Conservation (phyloP, 2,888 invertebrate species). For the Blomia tropicalis region DNA sequence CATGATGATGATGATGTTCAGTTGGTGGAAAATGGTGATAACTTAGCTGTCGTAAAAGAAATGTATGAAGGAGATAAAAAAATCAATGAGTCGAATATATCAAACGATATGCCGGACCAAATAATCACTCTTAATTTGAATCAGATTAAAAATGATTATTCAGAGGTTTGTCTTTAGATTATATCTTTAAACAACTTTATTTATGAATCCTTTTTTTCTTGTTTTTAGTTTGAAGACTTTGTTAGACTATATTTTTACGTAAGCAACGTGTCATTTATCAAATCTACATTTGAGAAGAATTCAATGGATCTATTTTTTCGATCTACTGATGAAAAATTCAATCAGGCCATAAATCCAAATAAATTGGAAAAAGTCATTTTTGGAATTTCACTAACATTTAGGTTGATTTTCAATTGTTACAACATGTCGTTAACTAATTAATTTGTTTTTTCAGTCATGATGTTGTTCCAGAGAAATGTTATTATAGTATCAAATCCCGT, state of each 20-base stretch:
- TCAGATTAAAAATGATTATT: background rate
- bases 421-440: background rate
- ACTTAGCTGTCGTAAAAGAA: too few relatives aligned
- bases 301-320: background rate
- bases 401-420: background rate
- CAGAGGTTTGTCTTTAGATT: background rate
- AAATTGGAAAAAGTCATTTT: background rate
- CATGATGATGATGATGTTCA: too few relatives aligned
- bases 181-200: background rate
- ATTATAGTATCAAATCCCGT: conserved; percentile 29
- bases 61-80: too few relatives aligned
- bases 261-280: background rate
- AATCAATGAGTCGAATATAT: too few relatives aligned
- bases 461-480: conserved; percentile 32
- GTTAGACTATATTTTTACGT: background rate
- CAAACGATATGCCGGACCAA: background rate
- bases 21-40: too few relatives aligned
- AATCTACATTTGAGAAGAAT: background rate
- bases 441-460: conserved; percentile 30
- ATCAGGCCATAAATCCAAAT: background rate
- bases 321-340: background rate
- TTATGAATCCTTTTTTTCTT: background rate
- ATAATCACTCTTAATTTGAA: background rate
- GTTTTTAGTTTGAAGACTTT: background rate
- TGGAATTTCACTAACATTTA: background rate